These are phyloP conservation scores for Drosophila pachea DNA, from an alignment of 1,140 invertebrate species.

Conservation along the genomic window DNA sequence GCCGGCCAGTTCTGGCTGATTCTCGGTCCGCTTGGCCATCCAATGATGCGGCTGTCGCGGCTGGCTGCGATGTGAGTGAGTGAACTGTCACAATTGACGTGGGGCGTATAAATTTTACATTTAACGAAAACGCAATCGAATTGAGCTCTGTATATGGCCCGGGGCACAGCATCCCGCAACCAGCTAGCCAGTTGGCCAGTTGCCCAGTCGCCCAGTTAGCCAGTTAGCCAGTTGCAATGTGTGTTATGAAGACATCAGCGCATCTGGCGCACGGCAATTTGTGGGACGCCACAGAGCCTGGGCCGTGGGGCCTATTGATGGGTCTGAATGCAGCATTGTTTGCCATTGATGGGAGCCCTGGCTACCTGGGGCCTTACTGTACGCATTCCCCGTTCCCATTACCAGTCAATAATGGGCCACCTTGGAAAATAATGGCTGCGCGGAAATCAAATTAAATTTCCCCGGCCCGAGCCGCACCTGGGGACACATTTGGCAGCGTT, in stretches of 20 bases:
- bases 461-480: constrained; percentile 39
- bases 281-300: constrained; percentile 65
- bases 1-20: constrained; percentile 45
- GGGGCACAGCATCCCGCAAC: constrained; percentile 8
- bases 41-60: constrained; percentile 37
- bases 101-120: constrained; percentile 78
- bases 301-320: constrained; percentile 46
- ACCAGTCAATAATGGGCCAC: constrained; percentile 73
- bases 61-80: constrained; percentile 64
- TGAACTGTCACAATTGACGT: constrained; percentile 77
- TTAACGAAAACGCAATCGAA: constrained; percentile 78
- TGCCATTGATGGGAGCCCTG: constrained; percentile 47
- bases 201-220: constrained; percentile 44
- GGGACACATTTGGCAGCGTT: constrained; percentile 73
- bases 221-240: constrained; percentile 25
- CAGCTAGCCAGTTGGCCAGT: constrained; percentile 24
- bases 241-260: constrained; percentile 70
- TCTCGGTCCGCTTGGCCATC: constrained; percentile 48
- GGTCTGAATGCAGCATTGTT: constrained; percentile 59
- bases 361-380: constrained; percentile 30
- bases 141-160: constrained; percentile 74
- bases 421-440: constrained; percentile 60
- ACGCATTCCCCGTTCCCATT: constrained; percentile 64
- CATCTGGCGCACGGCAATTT: constrained; percentile 69
- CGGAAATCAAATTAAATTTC: constrained; percentile 36